Evolutionary conservation across 2,888 invertebrate species (phyloP).

Genomic region (Andrena minutula): DNA sequence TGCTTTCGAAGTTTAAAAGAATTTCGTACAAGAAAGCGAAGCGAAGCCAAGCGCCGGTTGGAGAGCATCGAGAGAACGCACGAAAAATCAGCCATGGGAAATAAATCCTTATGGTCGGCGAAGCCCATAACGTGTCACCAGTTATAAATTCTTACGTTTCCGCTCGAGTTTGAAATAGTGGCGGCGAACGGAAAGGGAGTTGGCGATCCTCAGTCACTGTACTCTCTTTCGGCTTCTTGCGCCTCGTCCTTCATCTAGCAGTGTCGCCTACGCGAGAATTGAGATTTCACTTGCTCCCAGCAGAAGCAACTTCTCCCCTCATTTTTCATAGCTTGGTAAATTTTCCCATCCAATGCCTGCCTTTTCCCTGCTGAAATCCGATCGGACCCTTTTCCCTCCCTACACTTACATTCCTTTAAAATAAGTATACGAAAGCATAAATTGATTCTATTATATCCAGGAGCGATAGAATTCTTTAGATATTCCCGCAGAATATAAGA

Average conservation of each 20-base stretch:
- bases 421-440: too few species aligned
- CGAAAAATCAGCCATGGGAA: constrained; percentile 51
- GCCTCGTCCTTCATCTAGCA: constrained; percentile 10
- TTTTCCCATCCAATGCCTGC: constrained; percentile 15
- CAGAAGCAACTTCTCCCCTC: constrained; percentile 20
- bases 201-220: constrained; percentile 32
- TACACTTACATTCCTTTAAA: background rate
- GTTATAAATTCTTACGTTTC: constrained; percentile 70
- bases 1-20: too few species aligned
- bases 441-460: background rate
- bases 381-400: background rate
- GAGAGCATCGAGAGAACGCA: constrained; percentile 23
- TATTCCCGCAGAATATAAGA: constrained; percentile 28
- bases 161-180: constrained; percentile 51
- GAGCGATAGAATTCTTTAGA: background rate
- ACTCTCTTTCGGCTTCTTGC: constrained; percentile 32
- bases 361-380: background rate
- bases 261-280: constrained; percentile 23
- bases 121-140: constrained; percentile 66
- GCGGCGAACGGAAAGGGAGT: constrained; percentile 52
- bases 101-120: constrained; percentile 61
- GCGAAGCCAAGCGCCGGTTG: constrained; percentile 17
- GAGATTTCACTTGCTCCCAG: constrained; percentile 38
- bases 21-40: background rate
- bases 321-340: background rate